Conservation (phyloP, 2,113 vertebrate genomes). For the Kryptolebias marmoratus region DNA sequence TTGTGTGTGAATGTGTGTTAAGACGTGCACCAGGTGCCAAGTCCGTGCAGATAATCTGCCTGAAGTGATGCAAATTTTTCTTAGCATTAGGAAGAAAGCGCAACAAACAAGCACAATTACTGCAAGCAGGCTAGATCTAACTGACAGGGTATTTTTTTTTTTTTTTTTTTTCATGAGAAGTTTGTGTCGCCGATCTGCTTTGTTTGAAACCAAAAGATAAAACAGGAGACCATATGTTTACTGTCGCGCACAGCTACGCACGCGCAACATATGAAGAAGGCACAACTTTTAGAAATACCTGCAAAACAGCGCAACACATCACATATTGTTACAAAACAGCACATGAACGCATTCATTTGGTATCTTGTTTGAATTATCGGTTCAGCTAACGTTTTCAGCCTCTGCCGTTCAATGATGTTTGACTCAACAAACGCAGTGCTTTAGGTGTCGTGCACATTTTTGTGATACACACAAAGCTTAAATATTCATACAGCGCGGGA, state of each 20-base stretch:
- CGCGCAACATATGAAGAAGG: background rate
- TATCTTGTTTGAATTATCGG: slow-evolving; percentile 11
- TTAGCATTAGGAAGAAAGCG: background rate
- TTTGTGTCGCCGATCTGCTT: slow-evolving; percentile 34
- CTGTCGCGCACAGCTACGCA: slow-evolving; percentile 17
- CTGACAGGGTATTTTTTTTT: background rate
- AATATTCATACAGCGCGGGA: slow-evolving; percentile 43
- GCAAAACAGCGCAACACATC: background rate
- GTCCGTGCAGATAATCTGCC: slow-evolving; percentile 24
- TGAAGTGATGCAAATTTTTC: slow-evolving; percentile 38
- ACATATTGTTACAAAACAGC: background rate
- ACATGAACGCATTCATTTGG: slow-evolving; percentile 13
- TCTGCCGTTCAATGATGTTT: slow-evolving; percentile 41
- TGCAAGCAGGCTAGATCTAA: slow-evolving; percentile 27
- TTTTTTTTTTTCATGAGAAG: slow-evolving; percentile 32
- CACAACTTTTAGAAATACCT: background rate
- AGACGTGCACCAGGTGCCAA: slow-evolving; percentile 32
- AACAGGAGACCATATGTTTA: slow-evolving; percentile 23
- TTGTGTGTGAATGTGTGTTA: slow-evolving; percentile 22
- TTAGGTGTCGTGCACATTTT: slow-evolving; percentile 40
- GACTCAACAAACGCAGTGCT: slow-evolving; percentile 55
- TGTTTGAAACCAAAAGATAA: slow-evolving; percentile 36
- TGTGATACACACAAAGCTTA: slow-evolving; percentile 25
- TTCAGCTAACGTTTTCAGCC: slow-evolving; percentile 22
- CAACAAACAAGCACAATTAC: slow-evolving; percentile 38